These are phyloP conservation scores for Drosophila basisetae DNA, from an alignment of 2,888 invertebrate genomes.

Conservation along the genomic window DNA sequence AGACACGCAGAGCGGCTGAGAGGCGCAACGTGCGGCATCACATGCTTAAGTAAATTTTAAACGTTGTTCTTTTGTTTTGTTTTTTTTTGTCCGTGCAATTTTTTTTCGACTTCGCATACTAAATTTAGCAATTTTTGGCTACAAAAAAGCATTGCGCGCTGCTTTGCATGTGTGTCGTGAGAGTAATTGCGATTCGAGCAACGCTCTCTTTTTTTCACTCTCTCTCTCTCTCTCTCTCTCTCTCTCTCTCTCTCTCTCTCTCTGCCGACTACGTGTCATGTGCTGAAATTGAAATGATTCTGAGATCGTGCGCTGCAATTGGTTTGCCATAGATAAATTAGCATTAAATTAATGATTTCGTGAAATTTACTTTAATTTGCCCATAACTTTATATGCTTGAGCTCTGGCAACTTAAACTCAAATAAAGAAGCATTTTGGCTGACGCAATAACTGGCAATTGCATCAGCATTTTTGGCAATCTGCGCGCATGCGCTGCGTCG, in stretches of 20 bases:
- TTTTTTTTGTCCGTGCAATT: constrained; percentile 28
- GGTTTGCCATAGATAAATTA: constrained; percentile 66
- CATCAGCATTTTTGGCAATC: constrained; percentile 68
- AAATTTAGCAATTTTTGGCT: constrained; percentile 65
- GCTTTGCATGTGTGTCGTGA: neutral
- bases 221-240: neutral
- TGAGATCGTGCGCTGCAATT: constrained; percentile 11
- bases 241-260: neutral
- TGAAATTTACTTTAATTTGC: constrained; percentile 59
- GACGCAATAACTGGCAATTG: constrained; percentile 71
- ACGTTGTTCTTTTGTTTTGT: constrained; percentile 35
- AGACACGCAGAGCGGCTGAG: constrained; percentile 21
- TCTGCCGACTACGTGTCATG: constrained; percentile 29
- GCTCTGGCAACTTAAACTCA: constrained; percentile 16
- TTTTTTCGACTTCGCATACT: constrained; percentile 36
- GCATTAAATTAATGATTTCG: constrained; percentile 58
- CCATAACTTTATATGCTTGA: constrained; percentile 4
- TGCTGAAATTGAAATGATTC: constrained; percentile 20
- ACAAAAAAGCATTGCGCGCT: constrained; percentile 8
- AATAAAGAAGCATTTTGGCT: constrained; percentile 44
- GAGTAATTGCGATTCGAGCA: neutral
- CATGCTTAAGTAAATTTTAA: constrained; percentile 69
- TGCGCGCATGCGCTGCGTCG: constrained; percentile 56
- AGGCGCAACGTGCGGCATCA: constrained; percentile 54
- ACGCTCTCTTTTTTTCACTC: neutral